phyloP scores from a whole-genome alignment of 2,113 vertebrate species.

The Dicrurus megarhynchus region DNA sequence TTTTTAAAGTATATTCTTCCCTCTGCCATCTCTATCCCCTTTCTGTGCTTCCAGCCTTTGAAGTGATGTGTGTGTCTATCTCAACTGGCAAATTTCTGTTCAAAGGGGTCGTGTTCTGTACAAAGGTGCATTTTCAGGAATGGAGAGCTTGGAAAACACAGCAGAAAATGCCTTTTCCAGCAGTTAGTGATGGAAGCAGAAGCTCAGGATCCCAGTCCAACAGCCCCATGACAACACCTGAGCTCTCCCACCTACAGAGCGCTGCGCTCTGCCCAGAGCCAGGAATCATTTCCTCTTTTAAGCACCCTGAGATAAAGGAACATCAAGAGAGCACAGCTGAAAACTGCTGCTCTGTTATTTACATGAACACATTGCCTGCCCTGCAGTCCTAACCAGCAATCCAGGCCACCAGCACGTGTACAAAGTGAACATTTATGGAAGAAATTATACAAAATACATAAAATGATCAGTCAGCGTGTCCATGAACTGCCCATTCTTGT shows the following conservation, averaged over 20 bases:
- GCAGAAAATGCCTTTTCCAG: not conserved
- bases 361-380: accelerated
- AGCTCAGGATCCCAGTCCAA: not conserved
- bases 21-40: not conserved
- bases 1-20: not conserved
- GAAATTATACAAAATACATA: not conserved
- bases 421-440: not conserved
- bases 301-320: not conserved
- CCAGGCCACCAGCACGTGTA: not conserved
- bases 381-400: not conserved
- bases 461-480: not conserved
- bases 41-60: not conserved
- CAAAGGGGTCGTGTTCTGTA: not conserved
- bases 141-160: not conserved
- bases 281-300: not conserved
- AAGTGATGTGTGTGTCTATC: not conserved
- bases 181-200: not conserved
- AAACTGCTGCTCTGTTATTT: not conserved
- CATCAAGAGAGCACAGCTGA: not conserved
- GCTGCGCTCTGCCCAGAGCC: not conserved
- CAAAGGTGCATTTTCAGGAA: not conserved
- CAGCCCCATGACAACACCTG: not conserved
- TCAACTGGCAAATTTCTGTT: not conserved
- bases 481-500: not conserved
- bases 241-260: not conserved